Evolutionary conservation across 2,797 vertebrate genomes (phyloP).

Genomic region (Arctocebus calabarensis): DNA sequence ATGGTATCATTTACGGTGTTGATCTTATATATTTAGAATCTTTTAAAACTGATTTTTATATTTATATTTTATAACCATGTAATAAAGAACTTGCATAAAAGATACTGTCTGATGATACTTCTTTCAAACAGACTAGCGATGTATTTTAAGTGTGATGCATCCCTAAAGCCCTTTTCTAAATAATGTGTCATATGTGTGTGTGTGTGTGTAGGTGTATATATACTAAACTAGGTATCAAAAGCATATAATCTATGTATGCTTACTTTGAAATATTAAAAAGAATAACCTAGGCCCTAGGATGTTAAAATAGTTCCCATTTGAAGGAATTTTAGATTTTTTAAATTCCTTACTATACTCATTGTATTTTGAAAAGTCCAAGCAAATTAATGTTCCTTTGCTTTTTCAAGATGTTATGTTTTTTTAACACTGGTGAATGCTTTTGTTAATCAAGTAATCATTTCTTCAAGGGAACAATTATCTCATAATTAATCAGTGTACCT

Average conservation of each 20-base stretch:
- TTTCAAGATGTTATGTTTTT: constrained; percentile 24
- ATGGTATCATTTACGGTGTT: background rate
- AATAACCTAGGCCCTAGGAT: background rate
- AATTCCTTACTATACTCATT: background rate
- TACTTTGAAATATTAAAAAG: constrained; percentile 39
- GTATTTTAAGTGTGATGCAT: background rate
- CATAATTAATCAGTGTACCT: background rate
- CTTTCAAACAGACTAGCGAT: background rate
- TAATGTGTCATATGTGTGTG: too few relatives aligned
- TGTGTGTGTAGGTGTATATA: too few relatives aligned
- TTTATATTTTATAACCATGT: constrained; percentile 31
- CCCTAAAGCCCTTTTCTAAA: background rate
- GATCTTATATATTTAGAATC: background rate
- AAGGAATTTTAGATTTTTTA: constrained; percentile 30
- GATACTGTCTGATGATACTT: background rate
- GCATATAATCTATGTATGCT: background rate
- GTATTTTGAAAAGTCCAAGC: background rate
- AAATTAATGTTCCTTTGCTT: constrained; percentile 28
- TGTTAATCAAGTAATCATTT: constrained; percentile 39
- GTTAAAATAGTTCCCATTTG: background rate
- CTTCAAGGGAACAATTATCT: constrained; percentile 22
- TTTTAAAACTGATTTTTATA: constrained; percentile 6
- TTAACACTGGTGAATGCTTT: background rate
- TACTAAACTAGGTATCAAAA: background rate
- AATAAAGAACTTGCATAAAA: constrained; percentile 19